These are phyloP conservation scores for Arion vulgaris DNA, from an alignment of 1,140 invertebrate genomes.

Conservation along the genomic window DNA sequence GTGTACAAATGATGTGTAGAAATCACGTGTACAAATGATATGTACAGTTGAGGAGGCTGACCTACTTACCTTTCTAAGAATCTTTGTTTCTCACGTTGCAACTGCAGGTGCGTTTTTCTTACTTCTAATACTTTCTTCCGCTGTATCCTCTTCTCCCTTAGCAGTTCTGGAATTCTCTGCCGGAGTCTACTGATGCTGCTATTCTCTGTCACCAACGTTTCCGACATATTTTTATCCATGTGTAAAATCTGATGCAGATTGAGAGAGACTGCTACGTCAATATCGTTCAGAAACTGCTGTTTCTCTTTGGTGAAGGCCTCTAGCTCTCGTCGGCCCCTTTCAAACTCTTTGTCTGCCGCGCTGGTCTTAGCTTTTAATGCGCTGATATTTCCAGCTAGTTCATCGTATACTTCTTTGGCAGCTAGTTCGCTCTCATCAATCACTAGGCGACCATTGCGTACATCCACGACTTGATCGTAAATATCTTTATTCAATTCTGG, in stretches of 20 bases:
- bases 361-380: not conserved
- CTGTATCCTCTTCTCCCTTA: constrained; percentile 14
- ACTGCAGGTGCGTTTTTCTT: not conserved
- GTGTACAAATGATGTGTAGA: too few relatives aligned
- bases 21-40: too few relatives aligned
- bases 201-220: constrained; percentile 5
- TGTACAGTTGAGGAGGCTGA: too few relatives aligned
- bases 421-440: constrained; percentile 13
- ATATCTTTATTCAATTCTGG: constrained; percentile 26
- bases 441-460: not conserved
- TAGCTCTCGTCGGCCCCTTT: not conserved
- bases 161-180: constrained; percentile 26
- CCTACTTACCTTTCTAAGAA: constrained; percentile 18
- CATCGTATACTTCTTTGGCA: constrained; percentile 3
- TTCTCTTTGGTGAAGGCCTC: constrained; percentile 28
- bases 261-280: constrained; percentile 3
- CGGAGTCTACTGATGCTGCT: constrained; percentile 9
- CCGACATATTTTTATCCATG: not conserved
- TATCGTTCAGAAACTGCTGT: constrained; percentile 26
- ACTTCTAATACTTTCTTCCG: constrained; percentile 9
- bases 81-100: constrained; percentile 15
- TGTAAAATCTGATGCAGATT: constrained; percentile 31
- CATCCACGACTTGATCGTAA: constrained; percentile 27
- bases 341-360: constrained; percentile 14
- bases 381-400: not conserved